These are phyloP conservation scores for Drosophila nigromelanica DNA, from an alignment of 1,140 invertebrate species.

Conservation along the genomic window DNA sequence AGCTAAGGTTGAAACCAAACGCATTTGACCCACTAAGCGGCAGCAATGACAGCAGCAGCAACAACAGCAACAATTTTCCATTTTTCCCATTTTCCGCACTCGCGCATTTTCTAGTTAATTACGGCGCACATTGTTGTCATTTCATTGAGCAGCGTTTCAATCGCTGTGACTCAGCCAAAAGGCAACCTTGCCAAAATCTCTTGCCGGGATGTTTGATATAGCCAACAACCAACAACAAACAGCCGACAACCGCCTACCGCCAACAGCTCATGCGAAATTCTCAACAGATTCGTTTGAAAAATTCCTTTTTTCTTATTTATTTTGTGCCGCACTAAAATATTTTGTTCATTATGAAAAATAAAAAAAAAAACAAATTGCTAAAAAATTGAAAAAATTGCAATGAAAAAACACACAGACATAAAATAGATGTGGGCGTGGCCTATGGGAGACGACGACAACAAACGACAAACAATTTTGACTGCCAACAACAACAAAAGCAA, in stretches of 20 bases:
- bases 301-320: conserved; percentile 19
- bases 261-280: conserved; percentile 60
- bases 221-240: neutral
- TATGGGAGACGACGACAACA: conserved; percentile 33
- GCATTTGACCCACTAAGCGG: conserved; percentile 76
- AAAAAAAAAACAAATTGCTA: neutral
- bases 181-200: conserved; percentile 43
- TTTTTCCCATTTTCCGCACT: conserved; percentile 49
- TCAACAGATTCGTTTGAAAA: conserved; percentile 59
- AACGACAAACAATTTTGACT: conserved; percentile 72
- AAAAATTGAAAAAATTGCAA: conserved; percentile 18
- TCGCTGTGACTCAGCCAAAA: conserved; percentile 47
- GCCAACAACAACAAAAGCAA: conserved; percentile 37
- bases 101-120: conserved; percentile 70
- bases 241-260: neutral
- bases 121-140: conserved; percentile 69
- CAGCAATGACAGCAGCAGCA: conserved; percentile 24
- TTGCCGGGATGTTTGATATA: conserved; percentile 12
- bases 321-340: conserved; percentile 28
- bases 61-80: conserved; percentile 32
- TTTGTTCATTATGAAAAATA: conserved; percentile 34
- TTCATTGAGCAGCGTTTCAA: conserved; percentile 59
- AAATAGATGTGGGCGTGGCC: conserved; percentile 63
- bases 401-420: conserved; percentile 35
- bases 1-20: conserved; percentile 67